Conservation (phyloP, 2,888 invertebrate genomes). For the Nezara viridula region DNA sequence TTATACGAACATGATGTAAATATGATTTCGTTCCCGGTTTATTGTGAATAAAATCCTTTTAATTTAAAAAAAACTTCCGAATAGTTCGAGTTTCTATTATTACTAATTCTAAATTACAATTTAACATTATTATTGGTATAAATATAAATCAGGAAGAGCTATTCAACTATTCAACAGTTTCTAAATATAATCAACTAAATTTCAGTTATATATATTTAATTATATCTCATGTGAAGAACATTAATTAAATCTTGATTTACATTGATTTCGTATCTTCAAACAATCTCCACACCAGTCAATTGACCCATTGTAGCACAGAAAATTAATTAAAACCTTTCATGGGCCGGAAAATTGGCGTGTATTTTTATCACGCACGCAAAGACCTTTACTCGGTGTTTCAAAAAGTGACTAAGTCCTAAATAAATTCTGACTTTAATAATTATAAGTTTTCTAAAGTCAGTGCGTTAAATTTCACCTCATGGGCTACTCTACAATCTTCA, state of each 20-base stretch:
- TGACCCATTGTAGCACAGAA: constrained; percentile 23
- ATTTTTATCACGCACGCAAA: constrained; percentile 38
- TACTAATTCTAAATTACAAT: too few relatives aligned
- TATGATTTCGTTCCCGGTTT: too few relatives aligned
- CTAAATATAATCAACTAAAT: too few relatives aligned
- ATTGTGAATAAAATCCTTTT: too few relatives aligned
- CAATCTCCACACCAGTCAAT: constrained; percentile 4
- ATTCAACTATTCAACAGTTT: too few relatives aligned
- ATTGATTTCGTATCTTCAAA: background rate
- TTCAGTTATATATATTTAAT: too few relatives aligned
- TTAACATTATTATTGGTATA: too few relatives aligned
- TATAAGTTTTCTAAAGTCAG: constrained; percentile 15
- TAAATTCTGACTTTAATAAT: constrained; percentile 5
- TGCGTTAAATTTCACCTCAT: background rate
- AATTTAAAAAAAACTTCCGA: too few relatives aligned
- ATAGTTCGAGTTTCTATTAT: too few relatives aligned
- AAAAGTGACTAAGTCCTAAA: background rate
- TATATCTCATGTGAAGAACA: background rate
- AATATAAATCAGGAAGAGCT: too few relatives aligned
- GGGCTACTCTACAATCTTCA: background rate
- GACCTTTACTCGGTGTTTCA: background rate
- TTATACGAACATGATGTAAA: too few relatives aligned
- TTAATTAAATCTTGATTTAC: background rate
- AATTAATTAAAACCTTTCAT: constrained; percentile 27
- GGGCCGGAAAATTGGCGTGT: background rate